These are phyloP conservation scores for Seira musarum DNA, from an alignment of 2,888 invertebrate genomes.

Conservation along the genomic window DNA sequence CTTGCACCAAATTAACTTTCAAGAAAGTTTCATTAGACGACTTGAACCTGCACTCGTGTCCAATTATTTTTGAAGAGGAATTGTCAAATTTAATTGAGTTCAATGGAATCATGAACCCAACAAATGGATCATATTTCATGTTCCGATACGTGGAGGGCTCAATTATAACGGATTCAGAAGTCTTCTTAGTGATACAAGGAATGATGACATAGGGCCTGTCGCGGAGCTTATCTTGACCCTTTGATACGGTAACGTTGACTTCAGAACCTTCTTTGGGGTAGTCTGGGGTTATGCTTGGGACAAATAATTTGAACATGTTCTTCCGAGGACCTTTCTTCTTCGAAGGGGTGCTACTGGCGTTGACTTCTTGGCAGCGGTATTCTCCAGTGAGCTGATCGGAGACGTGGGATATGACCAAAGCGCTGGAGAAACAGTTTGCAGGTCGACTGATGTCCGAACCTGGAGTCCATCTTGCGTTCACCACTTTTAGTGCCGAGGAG, in stretches of 20 bases:
- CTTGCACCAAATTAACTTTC: slow-evolving; percentile 41
- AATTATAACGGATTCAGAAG: too few relatives aligned
- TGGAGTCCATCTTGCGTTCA: slow-evolving; percentile 54
- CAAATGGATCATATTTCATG: slow-evolving; percentile 40
- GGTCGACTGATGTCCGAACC: slow-evolving; percentile 23
- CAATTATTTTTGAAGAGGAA: slow-evolving; percentile 28
- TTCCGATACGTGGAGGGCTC: too few relatives aligned
- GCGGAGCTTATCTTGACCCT: slow-evolving; percentile 32
- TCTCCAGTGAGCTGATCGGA: slow-evolving; percentile 61
- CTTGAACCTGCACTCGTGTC: slow-evolving; percentile 40
- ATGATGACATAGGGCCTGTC: slow-evolving; percentile 26
- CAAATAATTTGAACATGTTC: slow-evolving; percentile 59
- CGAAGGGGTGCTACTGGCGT: slow-evolving; percentile 20
- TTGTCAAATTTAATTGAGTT: slow-evolving; percentile 19
- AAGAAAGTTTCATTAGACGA: slow-evolving; percentile 21
- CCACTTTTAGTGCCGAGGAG: slow-evolving; percentile 57
- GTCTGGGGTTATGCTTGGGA: slow-evolving; percentile 52
- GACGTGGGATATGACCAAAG: slow-evolving; percentile 55
- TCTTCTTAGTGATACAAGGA: slow-evolving; percentile 56
- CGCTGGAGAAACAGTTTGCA: slow-evolving; percentile 53
- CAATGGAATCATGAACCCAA: slow-evolving; percentile 37
- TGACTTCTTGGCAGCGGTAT: slow-evolving; percentile 50
- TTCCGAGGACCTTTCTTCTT: slow-evolving; percentile 25
- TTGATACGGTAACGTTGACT: slow-evolving; percentile 54
- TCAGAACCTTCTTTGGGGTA: slow-evolving; percentile 48